phyloP scores from a whole-genome alignment of 2,797 vertebrate species.

The Ctenochaetus hawaiiensis region DNA sequence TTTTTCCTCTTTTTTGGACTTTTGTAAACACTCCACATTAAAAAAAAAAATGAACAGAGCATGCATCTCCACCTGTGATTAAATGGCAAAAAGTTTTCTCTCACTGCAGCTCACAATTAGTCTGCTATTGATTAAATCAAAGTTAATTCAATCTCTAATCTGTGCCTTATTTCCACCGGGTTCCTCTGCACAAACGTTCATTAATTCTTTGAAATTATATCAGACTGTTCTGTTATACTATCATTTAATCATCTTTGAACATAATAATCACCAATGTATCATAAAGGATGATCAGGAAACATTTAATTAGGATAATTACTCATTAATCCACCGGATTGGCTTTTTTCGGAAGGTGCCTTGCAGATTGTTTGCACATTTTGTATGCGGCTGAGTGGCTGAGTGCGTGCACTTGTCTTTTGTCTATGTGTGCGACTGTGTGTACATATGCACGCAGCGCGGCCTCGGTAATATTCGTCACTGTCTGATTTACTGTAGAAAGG shows the following conservation, averaged over 20 bases:
- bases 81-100: conserved; percentile 33
- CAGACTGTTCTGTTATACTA: conserved; percentile 64
- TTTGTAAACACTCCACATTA: neutral
- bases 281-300: conserved; percentile 77
- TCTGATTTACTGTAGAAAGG: conserved; percentile 85
- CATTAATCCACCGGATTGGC: conserved; percentile 71
- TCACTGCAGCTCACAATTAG: conserved; percentile 57
- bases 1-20: conserved; percentile 6
- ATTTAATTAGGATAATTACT: conserved; percentile 83
- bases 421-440: conserved; percentile 41
- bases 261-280: conserved; percentile 79
- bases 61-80: conserved; percentile 39
- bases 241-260: conserved; percentile 78
- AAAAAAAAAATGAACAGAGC: neutral
- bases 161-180: conserved; percentile 65
- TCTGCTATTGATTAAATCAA: conserved; percentile 67
- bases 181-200: conserved; percentile 63
- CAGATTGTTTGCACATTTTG: conserved; percentile 59
- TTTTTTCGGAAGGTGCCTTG: conserved; percentile 59
- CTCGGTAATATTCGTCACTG: conserved; percentile 83
- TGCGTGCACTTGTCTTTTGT: conserved; percentile 37
- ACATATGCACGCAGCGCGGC: conserved; percentile 55
- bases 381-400: conserved; percentile 46
- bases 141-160: conserved; percentile 74
- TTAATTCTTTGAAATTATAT: conserved; percentile 73